Percentiles rank a stretch among this genome's conserved stretches.
Evolutionary conservation across 2,113 vertebrate species (phyloP).

Genomic region (Chauna torquata): DNA sequence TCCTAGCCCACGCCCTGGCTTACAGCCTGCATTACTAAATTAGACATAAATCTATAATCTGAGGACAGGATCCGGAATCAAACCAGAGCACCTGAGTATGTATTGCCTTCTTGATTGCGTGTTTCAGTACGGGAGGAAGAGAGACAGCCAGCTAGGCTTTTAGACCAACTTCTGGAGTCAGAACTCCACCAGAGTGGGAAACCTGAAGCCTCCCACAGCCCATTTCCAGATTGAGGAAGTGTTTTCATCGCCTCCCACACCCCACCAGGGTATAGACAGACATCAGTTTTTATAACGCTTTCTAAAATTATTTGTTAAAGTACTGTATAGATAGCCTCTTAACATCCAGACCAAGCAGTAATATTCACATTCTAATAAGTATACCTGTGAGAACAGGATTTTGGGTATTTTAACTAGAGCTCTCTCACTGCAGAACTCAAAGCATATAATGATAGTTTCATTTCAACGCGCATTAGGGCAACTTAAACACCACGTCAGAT

Average conservation of each 20-base stretch:
- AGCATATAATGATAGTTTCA: not conserved
- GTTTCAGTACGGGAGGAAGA: constrained; percentile 2
- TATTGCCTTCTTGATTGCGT: not conserved
- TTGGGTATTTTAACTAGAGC: not conserved
- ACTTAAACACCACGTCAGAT: not conserved
- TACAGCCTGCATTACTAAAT: not conserved
- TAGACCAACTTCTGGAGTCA: not conserved
- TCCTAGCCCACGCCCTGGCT: not conserved
- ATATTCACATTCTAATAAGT: not conserved
- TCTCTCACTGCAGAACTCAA: not conserved
- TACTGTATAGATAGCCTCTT: not conserved
- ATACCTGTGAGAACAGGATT: not conserved
- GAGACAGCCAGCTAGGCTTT: constrained; percentile 16
- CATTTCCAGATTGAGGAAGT: not conserved
- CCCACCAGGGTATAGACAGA: not conserved
- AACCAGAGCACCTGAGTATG: not conserved
- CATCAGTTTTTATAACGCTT: constrained; percentile 3
- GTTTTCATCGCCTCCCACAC: constrained; percentile 20
- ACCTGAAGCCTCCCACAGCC: constrained; percentile 16
- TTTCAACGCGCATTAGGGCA: not conserved
- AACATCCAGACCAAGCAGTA: not conserved
- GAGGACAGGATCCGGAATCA: not conserved
- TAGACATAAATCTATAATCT: constrained; percentile 2
- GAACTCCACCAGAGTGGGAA: not conserved
- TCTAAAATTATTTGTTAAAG: constrained; percentile 9